Evolutionary conservation across 2,888 invertebrate genomes (phyloP).

Genomic region (Nysson spinosus): DNA sequence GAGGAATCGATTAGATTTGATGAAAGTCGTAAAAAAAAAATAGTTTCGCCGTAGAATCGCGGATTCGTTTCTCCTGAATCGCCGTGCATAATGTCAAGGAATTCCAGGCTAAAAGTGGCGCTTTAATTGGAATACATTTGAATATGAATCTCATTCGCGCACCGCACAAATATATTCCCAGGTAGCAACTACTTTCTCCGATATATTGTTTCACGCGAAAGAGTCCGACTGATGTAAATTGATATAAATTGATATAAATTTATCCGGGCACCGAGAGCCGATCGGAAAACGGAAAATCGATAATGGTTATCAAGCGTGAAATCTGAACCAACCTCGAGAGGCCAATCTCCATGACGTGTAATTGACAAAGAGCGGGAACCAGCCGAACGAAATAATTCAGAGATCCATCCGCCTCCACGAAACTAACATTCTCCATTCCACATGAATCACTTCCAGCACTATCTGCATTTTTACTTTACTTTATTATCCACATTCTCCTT

Average conservation of each 20-base stretch:
- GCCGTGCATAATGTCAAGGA: not conserved
- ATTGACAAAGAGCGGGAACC: constrained; percentile 33
- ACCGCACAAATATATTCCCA: not conserved
- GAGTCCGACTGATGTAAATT: no score
- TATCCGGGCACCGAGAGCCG: not conserved
- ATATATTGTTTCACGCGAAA: no score
- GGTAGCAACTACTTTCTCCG: not conserved
- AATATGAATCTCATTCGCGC: not conserved
- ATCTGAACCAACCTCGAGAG: constrained; percentile 40
- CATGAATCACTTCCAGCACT: no score
- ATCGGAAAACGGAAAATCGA: not conserved
- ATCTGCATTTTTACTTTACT: no score
- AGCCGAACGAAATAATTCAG: constrained; percentile 26
- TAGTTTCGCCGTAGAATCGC: no score
- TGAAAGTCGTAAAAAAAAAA: no score
- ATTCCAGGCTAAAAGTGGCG: not conserved
- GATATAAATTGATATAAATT: no score
- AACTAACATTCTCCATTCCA: not conserved
- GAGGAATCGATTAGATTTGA: no score
- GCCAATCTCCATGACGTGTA: constrained; percentile 23
- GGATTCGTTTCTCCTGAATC: no score
- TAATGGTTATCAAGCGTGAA: constrained; percentile 3
- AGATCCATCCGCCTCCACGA: constrained; percentile 10
- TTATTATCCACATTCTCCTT: no score
- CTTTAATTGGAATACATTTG: not conserved